Evolutionary conservation across 2,113 vertebrate species (phyloP).

Genomic region (Rhabdomys dilectus): DNA sequence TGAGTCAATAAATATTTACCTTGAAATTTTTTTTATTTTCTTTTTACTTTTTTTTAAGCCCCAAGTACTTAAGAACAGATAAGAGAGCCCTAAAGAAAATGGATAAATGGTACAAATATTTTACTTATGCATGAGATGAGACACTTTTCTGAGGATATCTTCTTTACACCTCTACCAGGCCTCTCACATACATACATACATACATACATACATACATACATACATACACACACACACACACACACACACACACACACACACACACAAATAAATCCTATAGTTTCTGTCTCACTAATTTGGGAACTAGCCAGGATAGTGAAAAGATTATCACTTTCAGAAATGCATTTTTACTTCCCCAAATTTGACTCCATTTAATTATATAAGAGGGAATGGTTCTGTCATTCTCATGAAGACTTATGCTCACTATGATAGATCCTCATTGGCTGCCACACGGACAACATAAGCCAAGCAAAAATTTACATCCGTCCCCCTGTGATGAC

Average conservation of each 20-base stretch:
- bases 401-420: background rate
- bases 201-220: background rate
- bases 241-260: rapidly evolving
- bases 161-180: no score
- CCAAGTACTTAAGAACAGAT: background rate
- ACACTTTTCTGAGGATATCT: background rate
- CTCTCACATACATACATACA: background rate
- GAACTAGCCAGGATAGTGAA: no score
- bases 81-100: background rate
- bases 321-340: no score
- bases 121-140: background rate
- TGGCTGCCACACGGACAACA: conserved; percentile 54
- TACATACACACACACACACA: background rate
- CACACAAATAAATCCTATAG: background rate
- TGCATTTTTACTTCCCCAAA: no score
- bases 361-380: background rate
- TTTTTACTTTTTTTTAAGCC: background rate
- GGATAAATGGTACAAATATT: background rate
- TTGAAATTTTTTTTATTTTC: background rate
- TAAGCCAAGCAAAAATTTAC: background rate
- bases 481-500: background rate
- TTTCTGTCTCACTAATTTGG: no score
- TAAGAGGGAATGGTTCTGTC: background rate
- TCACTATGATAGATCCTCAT: background rate
- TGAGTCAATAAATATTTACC: background rate